phyloP scores from a whole-genome alignment of 1,140 invertebrate species.

The Platyscapa corneri region DNA sequence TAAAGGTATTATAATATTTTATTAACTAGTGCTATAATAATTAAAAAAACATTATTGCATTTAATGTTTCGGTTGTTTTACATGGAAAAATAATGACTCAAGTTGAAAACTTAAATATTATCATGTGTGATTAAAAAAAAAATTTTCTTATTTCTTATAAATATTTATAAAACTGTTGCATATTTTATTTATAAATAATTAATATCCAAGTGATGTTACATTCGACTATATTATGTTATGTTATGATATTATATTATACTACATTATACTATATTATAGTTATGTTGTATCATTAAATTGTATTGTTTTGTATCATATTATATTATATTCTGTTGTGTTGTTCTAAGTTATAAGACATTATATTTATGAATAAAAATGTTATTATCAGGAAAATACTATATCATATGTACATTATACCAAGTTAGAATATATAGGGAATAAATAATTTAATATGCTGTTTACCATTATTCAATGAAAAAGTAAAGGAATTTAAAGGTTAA shows the following conservation, averaged over 20 bases:
- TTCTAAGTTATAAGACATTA: neutral
- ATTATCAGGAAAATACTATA: conserved; percentile 31
- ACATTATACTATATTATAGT: too few species aligned
- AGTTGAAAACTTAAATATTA: neutral
- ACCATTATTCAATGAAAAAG: conserved; percentile 14
- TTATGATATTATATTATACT: too few species aligned
- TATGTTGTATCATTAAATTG: too few species aligned
- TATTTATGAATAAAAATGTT: conserved; percentile 26
- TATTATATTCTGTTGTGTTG: too few species aligned
- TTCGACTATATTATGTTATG: too few species aligned
- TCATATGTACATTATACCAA: neutral
- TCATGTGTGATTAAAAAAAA: neutral
- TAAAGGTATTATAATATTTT: too few species aligned
- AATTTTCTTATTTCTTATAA: neutral
- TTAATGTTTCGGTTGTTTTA: neutral
- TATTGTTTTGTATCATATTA: too few species aligned
- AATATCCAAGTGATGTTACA: too few species aligned
- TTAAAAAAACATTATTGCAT: neutral
- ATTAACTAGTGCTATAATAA: too few species aligned
- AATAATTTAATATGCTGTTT: conserved; percentile 28
- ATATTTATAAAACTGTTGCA: neutral
- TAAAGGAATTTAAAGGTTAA: neutral
- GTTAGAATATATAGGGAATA: conserved; percentile 7
- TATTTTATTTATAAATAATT: neutral
- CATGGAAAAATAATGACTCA: neutral